phyloP scores from a whole-genome alignment of 2,888 invertebrate species.

The Conchocele bisecta region DNA sequence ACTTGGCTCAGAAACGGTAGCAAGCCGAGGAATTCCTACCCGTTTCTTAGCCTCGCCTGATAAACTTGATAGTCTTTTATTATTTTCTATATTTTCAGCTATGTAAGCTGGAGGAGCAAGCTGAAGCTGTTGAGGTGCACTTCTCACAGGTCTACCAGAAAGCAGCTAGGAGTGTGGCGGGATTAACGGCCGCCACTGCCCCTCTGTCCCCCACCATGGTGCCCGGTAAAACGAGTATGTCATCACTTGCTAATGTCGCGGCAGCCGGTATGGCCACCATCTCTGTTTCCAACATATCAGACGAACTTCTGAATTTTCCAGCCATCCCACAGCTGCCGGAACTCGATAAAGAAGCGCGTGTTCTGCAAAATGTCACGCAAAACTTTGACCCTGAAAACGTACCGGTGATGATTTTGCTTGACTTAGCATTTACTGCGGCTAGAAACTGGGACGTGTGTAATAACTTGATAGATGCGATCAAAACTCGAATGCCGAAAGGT shows the following conservation, averaged over 20 bases:
- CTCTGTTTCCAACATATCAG: slow-evolving; percentile 72
- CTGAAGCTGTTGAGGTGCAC: slow-evolving; percentile 71
- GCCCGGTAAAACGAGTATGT: slow-evolving; percentile 58
- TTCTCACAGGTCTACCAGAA: slow-evolving; percentile 74
- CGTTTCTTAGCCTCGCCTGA: too few relatives aligned
- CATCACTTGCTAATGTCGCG: slow-evolving; percentile 74
- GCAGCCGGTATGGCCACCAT: slow-evolving; percentile 78
- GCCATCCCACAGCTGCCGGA: slow-evolving; percentile 57
- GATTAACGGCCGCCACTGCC: slow-evolving; percentile 44
- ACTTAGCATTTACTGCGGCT: slow-evolving; percentile 74
- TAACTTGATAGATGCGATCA: slow-evolving; percentile 73
- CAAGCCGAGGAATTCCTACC: too few relatives aligned
- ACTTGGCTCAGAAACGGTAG: too few relatives aligned
- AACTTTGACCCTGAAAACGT: slow-evolving; percentile 64
- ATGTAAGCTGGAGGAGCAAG: slow-evolving; percentile 72
- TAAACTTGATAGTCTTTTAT: not conserved
- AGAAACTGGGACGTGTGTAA: slow-evolving; percentile 73
- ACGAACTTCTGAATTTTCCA: slow-evolving; percentile 71
- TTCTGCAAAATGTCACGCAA: slow-evolving; percentile 54
- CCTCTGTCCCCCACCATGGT: slow-evolving; percentile 31
- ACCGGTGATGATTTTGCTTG: slow-evolving; percentile 72
- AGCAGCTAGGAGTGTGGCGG: slow-evolving; percentile 68
- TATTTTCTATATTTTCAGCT: too few relatives aligned
- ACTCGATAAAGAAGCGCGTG: slow-evolving; percentile 28
- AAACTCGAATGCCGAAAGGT: slow-evolving; percentile 31